Conservation (phyloP, 2,113 vertebrate genomes). For the Dicentrarchus labrax region DNA sequence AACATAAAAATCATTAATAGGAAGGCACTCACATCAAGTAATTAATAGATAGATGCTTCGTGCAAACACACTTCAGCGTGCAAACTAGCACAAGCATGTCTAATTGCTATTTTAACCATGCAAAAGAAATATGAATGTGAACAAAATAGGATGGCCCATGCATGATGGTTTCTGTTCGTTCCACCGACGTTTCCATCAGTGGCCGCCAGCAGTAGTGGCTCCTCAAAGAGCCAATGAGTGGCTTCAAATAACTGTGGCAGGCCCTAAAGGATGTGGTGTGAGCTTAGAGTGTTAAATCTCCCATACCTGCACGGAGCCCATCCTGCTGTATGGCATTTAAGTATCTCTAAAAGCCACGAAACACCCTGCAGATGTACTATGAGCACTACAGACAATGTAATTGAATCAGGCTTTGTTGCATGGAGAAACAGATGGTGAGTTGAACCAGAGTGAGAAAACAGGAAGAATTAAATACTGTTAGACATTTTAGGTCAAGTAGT, state of each 20-base stretch:
- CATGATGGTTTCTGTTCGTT: conserved; percentile 26
- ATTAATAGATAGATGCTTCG: conserved; percentile 13
- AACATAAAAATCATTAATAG: conserved; percentile 30
- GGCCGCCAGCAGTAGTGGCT: conserved; percentile 20
- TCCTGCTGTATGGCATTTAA: conserved; percentile 37
- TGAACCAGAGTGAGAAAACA: conserved; percentile 23
- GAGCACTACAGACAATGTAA: conserved; percentile 15
- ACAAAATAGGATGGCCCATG: conserved; percentile 9
- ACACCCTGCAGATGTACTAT: conserved; percentile 32
- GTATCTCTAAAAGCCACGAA: conserved; percentile 35
- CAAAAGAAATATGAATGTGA: conserved; percentile 6
- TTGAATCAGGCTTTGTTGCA: conserved; percentile 48
- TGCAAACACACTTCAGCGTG: not conserved
- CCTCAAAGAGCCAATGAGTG: conserved; percentile 46
- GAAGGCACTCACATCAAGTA: conserved; percentile 18
- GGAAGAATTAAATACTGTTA: conserved; percentile 33
- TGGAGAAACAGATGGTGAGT: conserved; percentile 42
- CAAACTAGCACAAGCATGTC: conserved; percentile 16
- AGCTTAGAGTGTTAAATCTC: conserved; percentile 47
- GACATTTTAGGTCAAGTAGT: conserved; percentile 22
- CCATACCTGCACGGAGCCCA: conserved; percentile 40
- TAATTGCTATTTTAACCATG: conserved; percentile 34
- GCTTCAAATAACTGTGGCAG: conserved; percentile 53
- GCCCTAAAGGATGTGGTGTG: conserved; percentile 49
- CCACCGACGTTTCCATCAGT: conserved; percentile 24